Evolutionary conservation across 2,888 invertebrate species (phyloP), one percentile per base, ranked within the genome.

Genomic region (Andrena marginata): DNA sequence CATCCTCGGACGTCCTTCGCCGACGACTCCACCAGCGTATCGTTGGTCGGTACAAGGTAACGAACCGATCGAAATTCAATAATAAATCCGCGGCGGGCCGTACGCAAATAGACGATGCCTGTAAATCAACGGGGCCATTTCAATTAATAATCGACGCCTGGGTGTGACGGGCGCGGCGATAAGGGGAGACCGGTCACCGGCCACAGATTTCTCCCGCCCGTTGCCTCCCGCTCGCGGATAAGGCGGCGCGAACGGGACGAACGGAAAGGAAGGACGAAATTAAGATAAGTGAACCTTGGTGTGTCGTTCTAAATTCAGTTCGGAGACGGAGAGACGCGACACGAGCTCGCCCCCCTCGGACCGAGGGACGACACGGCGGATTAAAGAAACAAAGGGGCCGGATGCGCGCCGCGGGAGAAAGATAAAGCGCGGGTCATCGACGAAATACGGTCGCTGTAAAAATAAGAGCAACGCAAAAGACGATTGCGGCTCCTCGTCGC

Each of bases 11-110:
- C 31, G 4, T 26, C 42, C 48, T 67, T 74, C 35, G 23, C 3
- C 29, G 23, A 64, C 23, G 81, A 72, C 16, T 82, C 80, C n/a
- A 67, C 48, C 70, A 80, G 54, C 13, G 49, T 65, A 5, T 79
- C 81, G 2, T 31, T 79, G 23, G 56, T 67, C 10, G 48, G 26
- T 6, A 67, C 74, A 29, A 80, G 81, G 81, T 82, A 72, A 79
- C 31, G 2, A n/a, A 6, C 20, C 62, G 33, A 33, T 49, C 59
- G 26, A 23, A 13, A 1, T 60, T 29, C 20, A 6, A 7, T 13
- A 67, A 60, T 29, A 33, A 54, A 31, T 10, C 8, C 33, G 35
- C 35, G 31, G 7, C 49, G 20, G 5, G 29, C 29, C n/a, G 6
- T 1, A 5, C 20, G 10, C 16, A 23, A 73, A 31, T 35, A 64